Conservation (phyloP, 2,888 invertebrate genomes). For the Rhagophthalmus giganteus region DNA sequence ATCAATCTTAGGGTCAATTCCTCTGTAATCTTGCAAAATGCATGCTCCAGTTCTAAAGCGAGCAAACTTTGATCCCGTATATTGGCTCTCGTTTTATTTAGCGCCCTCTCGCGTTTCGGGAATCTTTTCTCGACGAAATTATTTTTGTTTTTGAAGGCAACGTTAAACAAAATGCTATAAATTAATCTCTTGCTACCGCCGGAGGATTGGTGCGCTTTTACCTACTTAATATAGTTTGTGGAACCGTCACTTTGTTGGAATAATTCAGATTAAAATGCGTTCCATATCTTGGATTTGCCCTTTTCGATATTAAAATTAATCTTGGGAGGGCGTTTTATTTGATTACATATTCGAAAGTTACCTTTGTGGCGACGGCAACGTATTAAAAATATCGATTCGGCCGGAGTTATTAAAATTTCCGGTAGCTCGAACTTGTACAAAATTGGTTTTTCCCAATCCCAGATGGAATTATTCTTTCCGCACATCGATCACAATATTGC, state of each 20-base stretch:
- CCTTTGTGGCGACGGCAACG: too few species aligned
- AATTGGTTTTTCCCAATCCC: too few species aligned
- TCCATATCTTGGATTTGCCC: not conserved
- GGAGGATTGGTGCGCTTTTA: too few species aligned
- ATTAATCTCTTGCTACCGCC: too few species aligned
- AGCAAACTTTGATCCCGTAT: slow-evolving; percentile 35
- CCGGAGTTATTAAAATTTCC: not conserved
- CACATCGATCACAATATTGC: too few species aligned
- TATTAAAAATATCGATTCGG: too few species aligned
- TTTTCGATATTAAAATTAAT: too few species aligned
- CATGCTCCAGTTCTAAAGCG: slow-evolving; percentile 20
- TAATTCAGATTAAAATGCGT: too few species aligned
- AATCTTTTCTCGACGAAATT: slow-evolving; percentile 7
- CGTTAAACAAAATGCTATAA: slow-evolving; percentile 12
- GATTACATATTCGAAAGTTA: not conserved
- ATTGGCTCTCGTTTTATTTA: slow-evolving; percentile 32
- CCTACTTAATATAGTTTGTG: not conserved
- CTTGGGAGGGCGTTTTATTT: not conserved
- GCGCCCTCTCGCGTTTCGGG: slow-evolving; percentile 7
- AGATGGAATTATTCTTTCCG: too few species aligned
- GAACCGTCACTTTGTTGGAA: too few species aligned
- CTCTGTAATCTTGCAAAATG: slow-evolving; percentile 28
- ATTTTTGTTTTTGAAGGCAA: slow-evolving; percentile 13
- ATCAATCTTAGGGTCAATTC: slow-evolving; percentile 39
- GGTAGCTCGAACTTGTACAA: too few species aligned